Evolutionary conservation across 2,113 vertebrate genomes (phyloP), one percentile per base, ranked within the genome.

Genomic region (Rhizomys pruinosus): DNA sequence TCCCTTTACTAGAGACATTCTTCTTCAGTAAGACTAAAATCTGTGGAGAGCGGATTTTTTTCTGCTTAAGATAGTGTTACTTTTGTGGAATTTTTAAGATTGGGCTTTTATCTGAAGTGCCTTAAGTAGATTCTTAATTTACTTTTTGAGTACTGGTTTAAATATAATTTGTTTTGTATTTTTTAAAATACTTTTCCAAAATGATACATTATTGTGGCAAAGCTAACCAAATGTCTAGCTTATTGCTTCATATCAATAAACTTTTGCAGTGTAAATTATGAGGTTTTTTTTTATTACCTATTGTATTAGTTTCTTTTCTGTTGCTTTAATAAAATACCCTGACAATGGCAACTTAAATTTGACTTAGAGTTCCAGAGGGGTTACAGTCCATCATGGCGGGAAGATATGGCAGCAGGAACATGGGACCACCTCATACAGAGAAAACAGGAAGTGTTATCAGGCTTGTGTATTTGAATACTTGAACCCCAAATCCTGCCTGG

Each of bases 231-330:
- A 97, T 98, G 95, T 96, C 96, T 97, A 92, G 84, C 93, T 97
- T 87, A 95, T 89, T 96, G 78, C 95, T 97, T 97, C 97, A 97
- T 97, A 97, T 98, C 97, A 98, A 98, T 98, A 98, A 98, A 98
- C 74, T 96, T 98, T 97, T 97, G 71, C 84, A 95, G 93, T 95
- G 87, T 97, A 89, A 97, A 91, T 90, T 97, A 37, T 42, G 20
- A 90, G 91, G n/a, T n/a, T n/a, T n/a, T 39, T 97, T 47, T 90
- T 94, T 7, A 87, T 96, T 96, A 87, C 55, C 10, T 44, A 13
- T 47, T 66, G 61, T 66, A 27, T 44, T 44, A 61, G 44, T 32
- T 82, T 44, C 80, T 44, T 44, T 44, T 44, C 27, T 66, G 61
- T 66, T 82, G 39, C 80, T 29, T 17, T 66, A 64, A 13, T 44